Evolutionary conservation across 2,888 invertebrate species (phyloP), one percentile per base, ranked within the genome.

Genomic region (Caenorhabditis panamensis): DNA sequence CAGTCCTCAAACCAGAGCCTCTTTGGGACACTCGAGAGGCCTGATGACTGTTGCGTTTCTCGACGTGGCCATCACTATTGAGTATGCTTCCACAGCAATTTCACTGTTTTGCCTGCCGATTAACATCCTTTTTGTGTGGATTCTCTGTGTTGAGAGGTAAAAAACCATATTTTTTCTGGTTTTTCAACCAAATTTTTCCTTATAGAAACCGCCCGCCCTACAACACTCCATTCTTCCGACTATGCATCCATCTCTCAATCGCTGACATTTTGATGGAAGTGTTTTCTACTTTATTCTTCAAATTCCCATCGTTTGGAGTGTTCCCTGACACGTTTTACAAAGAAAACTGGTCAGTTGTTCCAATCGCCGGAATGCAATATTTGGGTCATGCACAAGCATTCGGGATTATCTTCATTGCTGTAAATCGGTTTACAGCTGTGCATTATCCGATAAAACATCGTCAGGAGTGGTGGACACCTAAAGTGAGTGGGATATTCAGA

Each of bases 301-400:
- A 87, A 77, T 82, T 86, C 18, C 85, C 87, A 9, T 79, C 84
- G 8, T 87, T 85, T 63, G 87, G 85, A 53, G 71, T 82, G 31
- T 83, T 84, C 58, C 84, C 86, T 2, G 71, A 79, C 26, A 72
- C 69, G 16, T 81, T 85, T 44, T 85, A 82, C 58, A 78, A 67
- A 36, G 84, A 84, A 54, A 84, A 81, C 63, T 84, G 84, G 84
- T 79, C 83, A 1, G 77, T 79, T 22, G 67, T 85, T 13, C 85
- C 85, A 26, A 79, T 85, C n/a, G 77, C 83, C 24, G 84, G 83
- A 37, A 82, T 87, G 73, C 85, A 85, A 31, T 87, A 87, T 76
- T 72, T 87, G 26, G 84, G 83, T 8, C 87, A 87, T 69, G 87
- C 86, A 22, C 87, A 87, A 51, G 87, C 87, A 20, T 80, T 87